These are phyloP conservation scores for Psammodynastes pulverulentus DNA, from an alignment of 2,113 vertebrate genomes.

Conservation along the genomic window DNA sequence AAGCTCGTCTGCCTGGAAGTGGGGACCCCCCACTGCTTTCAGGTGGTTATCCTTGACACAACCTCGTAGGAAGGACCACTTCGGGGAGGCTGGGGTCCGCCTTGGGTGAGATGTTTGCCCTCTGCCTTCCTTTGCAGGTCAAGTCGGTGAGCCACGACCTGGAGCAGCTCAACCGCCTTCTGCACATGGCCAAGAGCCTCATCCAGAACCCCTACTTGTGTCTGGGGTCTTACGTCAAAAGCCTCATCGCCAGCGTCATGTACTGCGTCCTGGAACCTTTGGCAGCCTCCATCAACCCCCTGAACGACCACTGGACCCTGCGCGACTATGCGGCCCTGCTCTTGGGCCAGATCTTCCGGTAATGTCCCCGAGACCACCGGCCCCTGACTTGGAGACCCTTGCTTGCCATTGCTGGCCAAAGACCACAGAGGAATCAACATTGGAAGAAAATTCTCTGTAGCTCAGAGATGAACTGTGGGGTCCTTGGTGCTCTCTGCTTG, in stretches of 20 bases:
- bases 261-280: slow-evolving; percentile 92
- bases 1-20: not conserved
- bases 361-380: not conserved
- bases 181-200: slow-evolving; percentile 88
- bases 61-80: not conserved
- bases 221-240: slow-evolving; percentile 86
- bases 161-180: slow-evolving; percentile 85
- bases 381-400: no score
- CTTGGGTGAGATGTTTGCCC: not conserved
- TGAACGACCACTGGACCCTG: slow-evolving; percentile 96
- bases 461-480: no score
- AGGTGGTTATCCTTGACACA: not conserved
- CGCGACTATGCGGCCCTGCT: slow-evolving; percentile 87
- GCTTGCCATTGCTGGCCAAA: no score
- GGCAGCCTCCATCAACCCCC: slow-evolving; percentile 91
- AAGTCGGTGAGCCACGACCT: slow-evolving; percentile 91
- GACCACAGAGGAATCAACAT: no score
- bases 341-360: slow-evolving; percentile 92
- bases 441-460: no score
- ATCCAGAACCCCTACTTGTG: slow-evolving; percentile 88
- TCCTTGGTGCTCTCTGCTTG: no score
- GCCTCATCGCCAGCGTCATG: slow-evolving; percentile 88
- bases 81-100: not conserved
- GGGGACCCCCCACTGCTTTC: not conserved
- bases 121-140: slow-evolving; percentile 69